phyloP scores from a whole-genome alignment of 2,113 vertebrate species.

The Anoplopoma fimbria region DNA sequence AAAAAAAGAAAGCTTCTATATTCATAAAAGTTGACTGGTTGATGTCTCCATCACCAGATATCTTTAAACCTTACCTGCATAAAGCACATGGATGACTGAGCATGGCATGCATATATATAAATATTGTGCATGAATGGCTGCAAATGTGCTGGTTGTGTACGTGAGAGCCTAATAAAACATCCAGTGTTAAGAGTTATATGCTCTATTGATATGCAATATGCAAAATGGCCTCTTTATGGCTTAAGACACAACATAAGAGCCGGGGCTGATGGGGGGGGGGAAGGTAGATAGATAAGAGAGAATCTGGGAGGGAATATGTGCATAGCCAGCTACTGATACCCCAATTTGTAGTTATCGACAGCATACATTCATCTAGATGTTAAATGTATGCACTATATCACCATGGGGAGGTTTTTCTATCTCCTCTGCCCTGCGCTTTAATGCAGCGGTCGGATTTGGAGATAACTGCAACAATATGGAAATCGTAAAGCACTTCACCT shows the following conservation, averaged over 20 bases:
- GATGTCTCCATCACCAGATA: conserved; percentile 11
- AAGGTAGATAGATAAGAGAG: not conserved
- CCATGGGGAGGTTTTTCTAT: conserved; percentile 29
- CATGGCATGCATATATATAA: not conserved
- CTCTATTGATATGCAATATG: conserved; percentile 76
- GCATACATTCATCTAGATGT: conserved; percentile 19
- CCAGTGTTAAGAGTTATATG: conserved; percentile 29
- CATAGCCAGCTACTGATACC: not conserved
- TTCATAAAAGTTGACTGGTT: conserved; percentile 13
- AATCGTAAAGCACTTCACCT: conserved; percentile 45
- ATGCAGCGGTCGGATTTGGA: conserved; percentile 28
- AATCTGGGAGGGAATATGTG: not conserved
- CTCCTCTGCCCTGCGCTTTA: conserved; percentile 20
- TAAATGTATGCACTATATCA: conserved; percentile 25
- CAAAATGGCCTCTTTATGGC: conserved; percentile 72
- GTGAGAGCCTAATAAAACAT: conserved; percentile 45
- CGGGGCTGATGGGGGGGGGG: not conserved
- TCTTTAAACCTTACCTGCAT: conserved; percentile 20
- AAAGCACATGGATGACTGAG: conserved; percentile 33
- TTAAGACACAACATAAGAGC: conserved; percentile 33
- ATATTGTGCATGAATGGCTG: not conserved
- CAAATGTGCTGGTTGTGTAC: conserved; percentile 11
- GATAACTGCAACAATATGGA: conserved; percentile 32
- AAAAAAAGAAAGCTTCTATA: conserved; percentile 6
- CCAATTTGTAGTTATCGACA: not conserved